phyloP scores from a whole-genome alignment of 2,113 vertebrate species.

The Prolemur simus region DNA sequence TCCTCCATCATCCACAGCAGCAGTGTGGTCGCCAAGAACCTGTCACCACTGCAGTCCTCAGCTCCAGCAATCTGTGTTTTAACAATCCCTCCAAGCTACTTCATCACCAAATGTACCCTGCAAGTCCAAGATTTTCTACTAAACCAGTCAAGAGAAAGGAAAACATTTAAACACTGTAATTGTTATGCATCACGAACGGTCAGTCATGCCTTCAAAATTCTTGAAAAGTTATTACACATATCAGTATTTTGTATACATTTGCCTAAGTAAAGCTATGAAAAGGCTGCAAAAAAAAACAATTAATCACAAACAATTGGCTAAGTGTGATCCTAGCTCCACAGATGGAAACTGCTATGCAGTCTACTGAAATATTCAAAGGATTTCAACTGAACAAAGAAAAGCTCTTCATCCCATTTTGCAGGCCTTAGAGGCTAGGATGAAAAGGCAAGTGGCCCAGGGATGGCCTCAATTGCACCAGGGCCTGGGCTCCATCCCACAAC shows the following conservation, averaged over 20 bases:
- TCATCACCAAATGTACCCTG: not conserved
- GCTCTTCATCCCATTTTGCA: not conserved
- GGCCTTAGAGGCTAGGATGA: not conserved
- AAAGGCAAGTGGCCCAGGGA: not conserved
- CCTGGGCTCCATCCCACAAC: not conserved
- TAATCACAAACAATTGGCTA: not conserved
- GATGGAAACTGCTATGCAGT: not conserved
- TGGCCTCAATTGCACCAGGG: not conserved
- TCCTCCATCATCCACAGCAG: not conserved
- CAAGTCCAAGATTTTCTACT: not conserved
- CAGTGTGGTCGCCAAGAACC: not conserved
- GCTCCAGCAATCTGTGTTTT: not conserved
- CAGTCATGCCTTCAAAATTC: not conserved
- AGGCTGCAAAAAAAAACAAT: not conserved
- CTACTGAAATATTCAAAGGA: not conserved
- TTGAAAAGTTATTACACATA: not conserved
- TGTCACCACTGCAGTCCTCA: not conserved
- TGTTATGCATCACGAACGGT: not conserved
- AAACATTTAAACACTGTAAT: not conserved
- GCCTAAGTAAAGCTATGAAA: not conserved
- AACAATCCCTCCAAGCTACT: not conserved
- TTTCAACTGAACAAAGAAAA: not conserved
- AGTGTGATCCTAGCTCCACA: not conserved
- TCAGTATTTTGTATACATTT: not conserved
- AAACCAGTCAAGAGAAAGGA: not conserved